Base-by-base conservation (phyloP, 1,140 invertebrate genomes). In the Drosophila serrata region DNA sequence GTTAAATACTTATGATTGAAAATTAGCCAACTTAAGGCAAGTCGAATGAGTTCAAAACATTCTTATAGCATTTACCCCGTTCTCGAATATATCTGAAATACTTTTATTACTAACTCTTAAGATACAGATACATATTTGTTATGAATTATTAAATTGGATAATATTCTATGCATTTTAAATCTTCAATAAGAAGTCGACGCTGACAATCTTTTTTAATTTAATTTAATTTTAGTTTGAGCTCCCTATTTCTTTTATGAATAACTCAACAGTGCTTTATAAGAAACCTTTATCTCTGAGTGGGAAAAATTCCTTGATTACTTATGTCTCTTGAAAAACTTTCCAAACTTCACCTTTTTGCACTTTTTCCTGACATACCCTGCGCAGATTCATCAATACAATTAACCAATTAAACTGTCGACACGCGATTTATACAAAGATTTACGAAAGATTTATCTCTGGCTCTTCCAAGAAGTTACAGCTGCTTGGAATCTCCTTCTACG, bases 391-490 rank as follows among this genome's bases (percentile, higher is more conserved):
- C 29, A 61, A 45, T 48, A 33, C 53, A 46, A 70, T 72, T 72
- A 69, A 35, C 35, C 75, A 84, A 79, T 82, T 75, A 75, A 55
- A n/a, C 49, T 70, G 81, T 75, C 75, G 37, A 22, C 49, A 58
- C 35, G 27, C 57, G 69, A 84, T 75, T 84, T 62, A 75, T 24
- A 35, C 53, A 53, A 31, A 46, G 22, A 24, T 17, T 35, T 61
- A 7, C 51, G 0, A 29, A 40, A 72, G 51, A 59, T 72, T 69
- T 69, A 69, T 69, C 37, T 67, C 17, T 35, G 7, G 11, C 31
- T 55, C 51, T 69, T 72, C 65, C 51, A 70, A 48, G 68, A 72
- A 72, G 53, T 31, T 19, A 40, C 65, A 40, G 29, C 51, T 9
- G 12, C 24, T 27, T 33, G 51, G 65, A 72, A 70, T 72, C 27